These are phyloP conservation scores for Molorchus minor DNA, from an alignment of 2,888 invertebrate species.

Conservation along the genomic window DNA sequence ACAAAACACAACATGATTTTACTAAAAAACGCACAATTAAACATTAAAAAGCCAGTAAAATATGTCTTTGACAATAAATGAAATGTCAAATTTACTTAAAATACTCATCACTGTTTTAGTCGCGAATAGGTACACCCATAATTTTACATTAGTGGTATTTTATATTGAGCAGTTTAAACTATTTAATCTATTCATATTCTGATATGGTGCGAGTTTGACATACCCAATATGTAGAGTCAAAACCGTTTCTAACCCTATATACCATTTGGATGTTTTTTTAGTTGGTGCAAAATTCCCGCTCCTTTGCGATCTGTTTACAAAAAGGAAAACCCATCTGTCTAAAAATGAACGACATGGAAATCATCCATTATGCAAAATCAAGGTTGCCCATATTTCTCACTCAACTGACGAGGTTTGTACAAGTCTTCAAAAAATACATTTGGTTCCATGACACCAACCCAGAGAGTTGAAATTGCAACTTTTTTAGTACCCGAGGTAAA, in stretches of 20 bases:
- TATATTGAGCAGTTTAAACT: no score
- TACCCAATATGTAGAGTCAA: no score
- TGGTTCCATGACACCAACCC: slow-evolving; percentile 66
- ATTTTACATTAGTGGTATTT: no score
- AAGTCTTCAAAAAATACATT: slow-evolving; percentile 70
- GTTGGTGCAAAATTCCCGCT: slow-evolving; percentile 67
- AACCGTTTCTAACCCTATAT: neutral
- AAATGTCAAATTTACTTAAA: no score
- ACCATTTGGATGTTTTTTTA: slow-evolving; percentile 46
- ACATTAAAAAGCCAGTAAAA: no score
- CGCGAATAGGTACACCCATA: no score
- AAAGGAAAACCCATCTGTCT: slow-evolving; percentile 69
- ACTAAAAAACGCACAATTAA: no score
- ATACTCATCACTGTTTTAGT: no score
- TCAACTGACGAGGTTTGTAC: slow-evolving; percentile 69
- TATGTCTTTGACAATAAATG: no score
- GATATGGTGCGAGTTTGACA: no score
- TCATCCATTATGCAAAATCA: slow-evolving; percentile 72
- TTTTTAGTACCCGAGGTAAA: slow-evolving; percentile 74
- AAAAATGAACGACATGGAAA: slow-evolving; percentile 73
- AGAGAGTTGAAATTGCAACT: slow-evolving; percentile 70
- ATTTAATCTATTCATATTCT: no score
- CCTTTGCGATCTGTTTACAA: slow-evolving; percentile 72
- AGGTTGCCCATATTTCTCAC: slow-evolving; percentile 73
- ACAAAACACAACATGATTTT: no score